A percentile compares a stretch with the other conserved stretches of the same genome.
These are phyloP conservation scores for Hylaeus volcanicus DNA, from an alignment of 1,140 invertebrate species.

Conservation along the genomic window DNA sequence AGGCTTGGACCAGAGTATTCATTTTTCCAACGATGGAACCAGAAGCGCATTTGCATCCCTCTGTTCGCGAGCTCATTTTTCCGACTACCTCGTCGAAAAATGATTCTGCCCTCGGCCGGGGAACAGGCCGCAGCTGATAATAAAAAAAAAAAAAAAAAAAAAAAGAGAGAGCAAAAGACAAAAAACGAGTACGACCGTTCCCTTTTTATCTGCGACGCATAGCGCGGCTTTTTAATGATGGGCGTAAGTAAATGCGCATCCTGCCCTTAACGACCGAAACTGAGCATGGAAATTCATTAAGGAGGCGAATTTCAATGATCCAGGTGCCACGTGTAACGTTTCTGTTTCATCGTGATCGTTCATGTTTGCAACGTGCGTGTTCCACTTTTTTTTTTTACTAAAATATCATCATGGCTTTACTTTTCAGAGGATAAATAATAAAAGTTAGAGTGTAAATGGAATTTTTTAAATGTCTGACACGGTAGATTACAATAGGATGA, in stretches of 20 bases:
- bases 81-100: slow-evolving; percentile 47
- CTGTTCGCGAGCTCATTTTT: slow-evolving; percentile 57
- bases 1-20: slow-evolving; percentile 15
- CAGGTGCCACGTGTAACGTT: not conserved
- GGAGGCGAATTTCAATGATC: slow-evolving; percentile 29
- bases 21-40: slow-evolving; percentile 37
- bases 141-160: slow-evolving; percentile 3
- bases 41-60: slow-evolving; percentile 45
- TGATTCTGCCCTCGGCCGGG: slow-evolving; percentile 49
- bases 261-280: slow-evolving; percentile 56
- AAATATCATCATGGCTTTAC: no score
- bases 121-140: slow-evolving; percentile 37
- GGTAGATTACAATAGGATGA: no score
- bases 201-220: slow-evolving; percentile 41
- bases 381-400: no score
- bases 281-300: slow-evolving; percentile 55
- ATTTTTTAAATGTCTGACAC: no score
- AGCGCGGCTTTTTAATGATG: slow-evolving; percentile 54
- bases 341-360: not conserved
- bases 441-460: no score
- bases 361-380: not conserved
- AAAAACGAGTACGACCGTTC: slow-evolving; percentile 15
- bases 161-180: not conserved
- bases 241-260: slow-evolving; percentile 57
- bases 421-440: no score